Conservation (phyloP, 2,113 vertebrate genomes). For the Albula goreensis region DNA sequence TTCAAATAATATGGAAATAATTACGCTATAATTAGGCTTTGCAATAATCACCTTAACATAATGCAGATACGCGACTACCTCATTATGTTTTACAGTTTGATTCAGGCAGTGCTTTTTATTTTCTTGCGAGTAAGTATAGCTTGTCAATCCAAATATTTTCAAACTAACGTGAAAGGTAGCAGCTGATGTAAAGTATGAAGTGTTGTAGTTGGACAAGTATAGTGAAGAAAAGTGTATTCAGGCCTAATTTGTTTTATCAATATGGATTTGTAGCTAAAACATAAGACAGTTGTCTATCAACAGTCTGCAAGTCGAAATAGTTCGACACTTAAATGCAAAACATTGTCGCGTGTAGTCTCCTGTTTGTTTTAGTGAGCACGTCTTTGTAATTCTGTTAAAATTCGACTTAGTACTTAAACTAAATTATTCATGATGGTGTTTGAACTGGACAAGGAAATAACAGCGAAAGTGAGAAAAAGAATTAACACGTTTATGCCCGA, state of each 20-base stretch:
- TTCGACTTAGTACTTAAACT: slow-evolving; percentile 33
- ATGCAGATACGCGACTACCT: not conserved
- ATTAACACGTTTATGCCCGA: slow-evolving; percentile 56
- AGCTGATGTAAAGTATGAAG: not conserved
- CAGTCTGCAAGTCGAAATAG: not conserved
- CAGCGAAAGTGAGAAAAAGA: slow-evolving; percentile 53
- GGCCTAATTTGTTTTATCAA: not conserved
- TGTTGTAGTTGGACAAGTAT: not conserved
- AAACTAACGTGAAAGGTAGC: not conserved
- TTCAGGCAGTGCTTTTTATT: not conserved
- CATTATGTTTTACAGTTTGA: not conserved
- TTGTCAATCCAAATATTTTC: not conserved
- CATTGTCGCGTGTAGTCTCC: not conserved
- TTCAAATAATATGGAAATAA: not conserved
- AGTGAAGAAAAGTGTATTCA: not conserved
- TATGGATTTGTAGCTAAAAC: not conserved
- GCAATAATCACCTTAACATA: not conserved
- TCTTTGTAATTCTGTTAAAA: slow-evolving; percentile 30
- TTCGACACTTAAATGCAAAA: not conserved
- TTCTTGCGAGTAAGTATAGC: not conserved
- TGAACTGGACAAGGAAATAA: slow-evolving; percentile 50
- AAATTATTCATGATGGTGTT: slow-evolving; percentile 58
- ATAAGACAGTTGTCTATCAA: not conserved
- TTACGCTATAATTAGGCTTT: slow-evolving; percentile 8
- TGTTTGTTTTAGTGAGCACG: not conserved